phyloP scores from a whole-genome alignment of 2,797 vertebrate genomes.

The Coregonus suidteri region DNA sequence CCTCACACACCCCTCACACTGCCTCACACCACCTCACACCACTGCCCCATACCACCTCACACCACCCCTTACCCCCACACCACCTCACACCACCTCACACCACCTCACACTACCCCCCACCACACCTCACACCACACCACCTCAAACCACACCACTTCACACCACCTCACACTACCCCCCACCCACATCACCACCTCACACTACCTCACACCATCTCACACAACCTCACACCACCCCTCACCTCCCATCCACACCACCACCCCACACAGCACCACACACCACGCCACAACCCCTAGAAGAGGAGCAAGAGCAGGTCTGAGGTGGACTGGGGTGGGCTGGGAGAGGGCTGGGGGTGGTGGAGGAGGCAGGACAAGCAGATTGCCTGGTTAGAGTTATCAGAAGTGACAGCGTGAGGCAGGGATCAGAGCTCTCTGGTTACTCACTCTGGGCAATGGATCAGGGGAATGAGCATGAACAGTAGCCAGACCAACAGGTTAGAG shows the following conservation, averaged over 20 bases:
- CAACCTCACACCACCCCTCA: no score
- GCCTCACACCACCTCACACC: no score
- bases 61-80: no score
- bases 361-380: constrained; percentile 16
- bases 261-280: no score
- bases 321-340: not conserved
- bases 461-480: constrained; percentile 25
- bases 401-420: constrained; percentile 41
- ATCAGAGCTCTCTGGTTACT: constrained; percentile 30
- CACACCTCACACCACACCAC: no score
- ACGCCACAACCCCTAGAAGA: constrained; percentile 7
- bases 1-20: no score
- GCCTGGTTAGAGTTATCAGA: constrained; percentile 44
- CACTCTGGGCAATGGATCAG: constrained; percentile 7
- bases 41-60: no score
- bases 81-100: no score
- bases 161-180: not conserved
- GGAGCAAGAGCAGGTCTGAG: not conserved
- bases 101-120: no score
- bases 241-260: no score
- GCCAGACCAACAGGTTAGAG: constrained; percentile 8
- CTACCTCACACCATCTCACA: no score
- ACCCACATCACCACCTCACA: no score
- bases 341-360: not conserved
- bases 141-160: constrained; percentile 10